A percentile compares a stretch with the other conserved stretches of the same genome.
phyloP scores from a whole-genome alignment of 2,113 vertebrate species.

The Halichoerus grypus region DNA sequence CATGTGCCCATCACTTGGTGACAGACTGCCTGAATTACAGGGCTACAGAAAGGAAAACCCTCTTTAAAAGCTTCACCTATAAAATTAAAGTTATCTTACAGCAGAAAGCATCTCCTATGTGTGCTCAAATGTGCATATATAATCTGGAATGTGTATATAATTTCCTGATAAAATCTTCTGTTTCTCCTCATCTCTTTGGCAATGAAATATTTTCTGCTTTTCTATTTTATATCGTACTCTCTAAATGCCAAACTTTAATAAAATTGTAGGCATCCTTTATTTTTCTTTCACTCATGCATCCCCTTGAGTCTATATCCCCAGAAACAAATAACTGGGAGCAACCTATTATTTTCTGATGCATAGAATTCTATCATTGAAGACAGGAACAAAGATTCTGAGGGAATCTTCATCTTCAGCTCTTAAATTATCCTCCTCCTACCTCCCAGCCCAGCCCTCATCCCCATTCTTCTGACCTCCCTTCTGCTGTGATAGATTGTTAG shows the following conservation, averaged over 20 bases:
- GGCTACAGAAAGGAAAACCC: neutral
- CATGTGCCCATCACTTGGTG: neutral
- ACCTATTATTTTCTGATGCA: neutral
- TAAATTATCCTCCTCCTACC: neutral
- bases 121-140: neutral
- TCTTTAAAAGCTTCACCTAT: neutral
- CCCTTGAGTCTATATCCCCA: neutral
- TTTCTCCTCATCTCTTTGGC: neutral
- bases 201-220: constrained; percentile 24
- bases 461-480: neutral
- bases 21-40: neutral
- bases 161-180: neutral
- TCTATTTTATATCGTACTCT: neutral
- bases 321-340: neutral
- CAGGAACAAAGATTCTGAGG: neutral
- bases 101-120: neutral
- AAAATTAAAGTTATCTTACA: neutral
- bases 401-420: neutral
- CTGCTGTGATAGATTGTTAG: neutral
- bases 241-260: constrained; percentile 15
- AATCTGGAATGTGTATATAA: neutral
- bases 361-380: neutral
- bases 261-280: constrained; percentile 1
- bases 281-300: neutral
- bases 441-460: neutral